A percentile compares a stretch with the other conserved stretches of the same genome.
Conservation (phyloP, 1,140 invertebrate species). For the Zaprionus taronus region DNA sequence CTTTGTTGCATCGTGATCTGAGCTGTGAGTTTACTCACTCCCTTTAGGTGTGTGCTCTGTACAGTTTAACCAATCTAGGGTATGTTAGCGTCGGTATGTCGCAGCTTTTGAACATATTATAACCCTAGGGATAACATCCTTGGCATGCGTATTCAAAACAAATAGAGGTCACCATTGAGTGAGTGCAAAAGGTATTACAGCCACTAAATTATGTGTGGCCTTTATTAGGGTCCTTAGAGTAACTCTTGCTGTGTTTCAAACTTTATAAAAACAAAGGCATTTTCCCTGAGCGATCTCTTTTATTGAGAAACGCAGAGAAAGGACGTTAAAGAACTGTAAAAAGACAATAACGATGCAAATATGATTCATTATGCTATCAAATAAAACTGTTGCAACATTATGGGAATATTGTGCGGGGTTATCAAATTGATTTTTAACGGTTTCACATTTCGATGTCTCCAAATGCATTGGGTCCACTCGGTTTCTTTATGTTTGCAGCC, state of each 20-base stretch:
- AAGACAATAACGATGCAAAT: neutral
- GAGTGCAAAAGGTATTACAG: neutral
- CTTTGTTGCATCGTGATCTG: too few species aligned
- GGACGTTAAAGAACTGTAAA: neutral
- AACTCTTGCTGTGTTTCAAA: too few species aligned
- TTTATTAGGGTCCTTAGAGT: neutral
- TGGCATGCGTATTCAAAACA: neutral
- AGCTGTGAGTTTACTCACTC: too few species aligned
- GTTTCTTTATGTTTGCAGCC: slow-evolving; percentile 2
- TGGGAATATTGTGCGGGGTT: neutral
- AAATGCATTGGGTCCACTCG: neutral
- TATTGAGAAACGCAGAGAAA: neutral
- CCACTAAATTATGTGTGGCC: neutral
- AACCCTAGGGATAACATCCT: neutral
- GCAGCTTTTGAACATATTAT: neutral
- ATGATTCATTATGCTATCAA: neutral
- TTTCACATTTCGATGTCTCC: neutral
- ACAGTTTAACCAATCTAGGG: neutral
- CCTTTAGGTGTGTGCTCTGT: too few species aligned
- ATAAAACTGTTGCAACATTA: neutral
- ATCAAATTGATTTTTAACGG: slow-evolving; percentile 5
- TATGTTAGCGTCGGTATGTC: neutral
- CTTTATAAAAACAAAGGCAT: too few species aligned
- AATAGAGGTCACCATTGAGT: neutral
- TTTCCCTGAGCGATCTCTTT: neutral